Evolutionary conservation across 2,888 invertebrate genomes (phyloP).

Genomic region (Neoscelio sp.): DNA sequence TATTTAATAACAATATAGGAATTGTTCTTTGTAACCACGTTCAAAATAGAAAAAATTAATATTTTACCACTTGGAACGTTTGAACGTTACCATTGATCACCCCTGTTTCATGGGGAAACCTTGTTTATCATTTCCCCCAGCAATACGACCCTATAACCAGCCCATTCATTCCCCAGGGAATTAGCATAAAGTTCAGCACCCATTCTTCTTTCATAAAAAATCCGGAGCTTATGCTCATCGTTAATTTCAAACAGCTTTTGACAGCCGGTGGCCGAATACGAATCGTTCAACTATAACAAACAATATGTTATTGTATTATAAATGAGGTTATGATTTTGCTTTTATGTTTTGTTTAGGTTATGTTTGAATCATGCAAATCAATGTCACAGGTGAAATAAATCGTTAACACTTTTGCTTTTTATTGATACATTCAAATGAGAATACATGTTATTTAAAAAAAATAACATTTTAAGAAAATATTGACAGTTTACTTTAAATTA

Average conservation of each 20-base stretch:
- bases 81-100: slow-evolving; percentile 95
- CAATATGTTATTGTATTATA: slow-evolving; percentile 32
- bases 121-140: slow-evolving; percentile 99
- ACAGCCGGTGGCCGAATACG: slow-evolving; percentile 99
- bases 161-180: slow-evolving; percentile 99
- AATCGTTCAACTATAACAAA: slow-evolving; percentile 91
- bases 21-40: no score
- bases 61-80: no score
- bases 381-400: no score
- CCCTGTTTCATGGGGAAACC: slow-evolving; percentile 99
- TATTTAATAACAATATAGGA: no score
- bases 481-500: no score
- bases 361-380: no score
- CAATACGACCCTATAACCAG: slow-evolving; percentile 98
- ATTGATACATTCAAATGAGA: no score
- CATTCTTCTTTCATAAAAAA: slow-evolving; percentile 99
- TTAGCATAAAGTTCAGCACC: slow-evolving; percentile 98
- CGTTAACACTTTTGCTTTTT: no score
- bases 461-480: no score
- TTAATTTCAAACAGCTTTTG: slow-evolving; percentile 99
- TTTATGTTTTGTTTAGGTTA: no score
- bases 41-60: slow-evolving; percentile 71
- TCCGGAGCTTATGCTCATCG: slow-evolving; percentile 98
- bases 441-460: no score
- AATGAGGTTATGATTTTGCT: no score